These are phyloP conservation scores for Axea sp. DNA, from an alignment of 2,888 invertebrate genomes.

Conservation along the genomic window DNA sequence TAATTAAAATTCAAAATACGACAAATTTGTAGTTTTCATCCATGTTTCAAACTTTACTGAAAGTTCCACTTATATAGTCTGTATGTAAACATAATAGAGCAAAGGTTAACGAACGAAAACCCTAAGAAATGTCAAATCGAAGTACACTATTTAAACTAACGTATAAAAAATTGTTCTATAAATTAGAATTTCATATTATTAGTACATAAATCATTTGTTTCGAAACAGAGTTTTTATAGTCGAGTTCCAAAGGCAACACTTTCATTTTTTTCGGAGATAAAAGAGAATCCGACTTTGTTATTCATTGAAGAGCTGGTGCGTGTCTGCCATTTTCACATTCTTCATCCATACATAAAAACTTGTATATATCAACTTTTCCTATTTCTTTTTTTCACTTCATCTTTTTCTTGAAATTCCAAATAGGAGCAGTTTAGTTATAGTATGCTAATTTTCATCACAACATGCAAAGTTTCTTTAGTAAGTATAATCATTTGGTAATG, in stretches of 20 bases:
- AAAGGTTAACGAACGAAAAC: conserved; percentile 21
- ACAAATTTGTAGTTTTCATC: not conserved
- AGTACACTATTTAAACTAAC: too few species aligned
- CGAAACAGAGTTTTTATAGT: conserved; percentile 24
- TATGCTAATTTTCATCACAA: too few species aligned
- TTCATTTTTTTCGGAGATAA: conserved; percentile 35
- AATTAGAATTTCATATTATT: conserved; percentile 23
- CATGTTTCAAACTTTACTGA: too few species aligned
- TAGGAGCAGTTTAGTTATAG: not conserved
- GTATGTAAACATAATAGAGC: conserved; percentile 2
- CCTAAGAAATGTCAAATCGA: not conserved
- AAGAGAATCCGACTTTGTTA: conserved; percentile 12
- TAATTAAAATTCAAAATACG: not conserved
- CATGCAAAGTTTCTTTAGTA: not conserved
- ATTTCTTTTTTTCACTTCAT: too few species aligned
- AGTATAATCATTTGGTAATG: conserved; percentile 9
- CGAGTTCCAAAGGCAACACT: conserved; percentile 10
- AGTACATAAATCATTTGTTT: conserved; percentile 25
- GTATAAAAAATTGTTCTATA: too few species aligned
- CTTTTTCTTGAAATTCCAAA: too few species aligned
- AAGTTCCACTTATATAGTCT: too few species aligned
- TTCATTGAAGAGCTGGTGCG: not conserved
- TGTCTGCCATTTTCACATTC: conserved; percentile 1
- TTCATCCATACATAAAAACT: too few species aligned
- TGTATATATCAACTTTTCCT: too few species aligned